Base-by-base conservation (phyloP, 2,113 vertebrate species). In the Petrocephalus zakoni region DNA sequence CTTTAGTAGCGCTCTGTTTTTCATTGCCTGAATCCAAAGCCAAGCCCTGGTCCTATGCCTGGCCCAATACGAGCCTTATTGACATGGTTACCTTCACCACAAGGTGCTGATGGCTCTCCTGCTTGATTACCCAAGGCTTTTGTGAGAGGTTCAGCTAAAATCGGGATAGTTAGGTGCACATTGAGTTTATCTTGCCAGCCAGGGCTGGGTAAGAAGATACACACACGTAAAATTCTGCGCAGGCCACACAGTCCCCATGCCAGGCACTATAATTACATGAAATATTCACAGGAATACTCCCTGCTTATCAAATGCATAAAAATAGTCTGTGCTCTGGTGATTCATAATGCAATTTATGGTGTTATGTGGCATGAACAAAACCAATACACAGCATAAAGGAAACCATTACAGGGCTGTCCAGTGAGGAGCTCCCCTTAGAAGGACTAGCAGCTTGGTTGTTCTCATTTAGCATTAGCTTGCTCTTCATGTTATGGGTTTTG, bases 281-380 rank as follows among this genome's bases (percentile, higher is more conserved):
- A 93, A 88, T 91, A 89, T 29, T 90, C 90, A 53, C 81, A 92
- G 94, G 93, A 93, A 94, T 93, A 87, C 89, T 91, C 90, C 49
- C 85, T 90, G 89, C 90, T 95, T 91, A 93, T 92, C 93, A 94
- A 90, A 91, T 91, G 89, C 92, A 92, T 92, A 92, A 92, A 95
- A 93, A 93, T 95, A 95, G 94, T 68, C 13, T 8, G 1, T 84
- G 52, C 84, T 82, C 88, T 92, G 93, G 91, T 82, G 37, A 89
- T 61, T 87, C 89, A 92, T 91, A 93, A 93, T 89, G 92, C 90
- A 94, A 89, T 90, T 91, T 75, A 47, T 5, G 52, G 90, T 90
- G 89, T 92, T 92, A 89, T 93, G 89, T 90, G 72, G 87, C 91
- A 93, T 85, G 92, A 93, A 94, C 93, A 72, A 90, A 90, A 93